Conservation (phyloP, 2,888 invertebrate genomes). For the Brachyptera risi region DNA sequence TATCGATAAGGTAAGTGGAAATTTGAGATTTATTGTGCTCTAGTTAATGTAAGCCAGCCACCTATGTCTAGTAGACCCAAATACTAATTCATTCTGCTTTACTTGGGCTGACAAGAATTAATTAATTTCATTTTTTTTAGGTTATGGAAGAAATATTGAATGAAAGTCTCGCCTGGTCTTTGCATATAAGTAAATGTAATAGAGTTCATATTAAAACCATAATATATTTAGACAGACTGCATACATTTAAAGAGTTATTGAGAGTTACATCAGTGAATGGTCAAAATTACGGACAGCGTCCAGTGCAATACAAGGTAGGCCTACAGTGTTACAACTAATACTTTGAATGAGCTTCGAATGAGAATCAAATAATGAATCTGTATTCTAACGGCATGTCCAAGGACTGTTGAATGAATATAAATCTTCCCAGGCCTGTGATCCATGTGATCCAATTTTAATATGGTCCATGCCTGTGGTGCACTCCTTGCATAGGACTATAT, state of each 20-base stretch:
- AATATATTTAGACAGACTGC: slow-evolving; percentile 51
- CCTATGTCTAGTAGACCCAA: neutral
- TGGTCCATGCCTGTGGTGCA: neutral
- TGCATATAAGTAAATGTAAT: slow-evolving; percentile 46
- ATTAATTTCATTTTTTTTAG: slow-evolving; percentile 31
- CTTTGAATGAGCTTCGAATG: neutral
- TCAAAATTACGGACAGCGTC: slow-evolving; percentile 36
- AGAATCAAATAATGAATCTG: neutral
- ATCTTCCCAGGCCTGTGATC: neutral
- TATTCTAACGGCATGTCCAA: neutral
- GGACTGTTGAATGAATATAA: too few relatives aligned
- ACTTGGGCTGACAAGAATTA: neutral
- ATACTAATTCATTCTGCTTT: slow-evolving; percentile 28
- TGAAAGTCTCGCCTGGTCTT: slow-evolving; percentile 49
- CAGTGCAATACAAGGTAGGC: neutral
- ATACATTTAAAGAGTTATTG: slow-evolving; percentile 40
- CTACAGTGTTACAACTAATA: neutral
- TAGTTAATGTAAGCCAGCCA: too few relatives aligned
- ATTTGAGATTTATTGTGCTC: too few relatives aligned
- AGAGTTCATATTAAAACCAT: slow-evolving; percentile 49
- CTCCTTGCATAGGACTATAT: too few relatives aligned
- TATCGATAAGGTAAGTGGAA: too few relatives aligned
- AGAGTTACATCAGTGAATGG: slow-evolving; percentile 37
- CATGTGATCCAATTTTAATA: neutral
- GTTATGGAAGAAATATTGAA: slow-evolving; percentile 43